Conservation (phyloP, 35 echinoderm and acorn worm genomes). For the Apostichopus californicus region DNA sequence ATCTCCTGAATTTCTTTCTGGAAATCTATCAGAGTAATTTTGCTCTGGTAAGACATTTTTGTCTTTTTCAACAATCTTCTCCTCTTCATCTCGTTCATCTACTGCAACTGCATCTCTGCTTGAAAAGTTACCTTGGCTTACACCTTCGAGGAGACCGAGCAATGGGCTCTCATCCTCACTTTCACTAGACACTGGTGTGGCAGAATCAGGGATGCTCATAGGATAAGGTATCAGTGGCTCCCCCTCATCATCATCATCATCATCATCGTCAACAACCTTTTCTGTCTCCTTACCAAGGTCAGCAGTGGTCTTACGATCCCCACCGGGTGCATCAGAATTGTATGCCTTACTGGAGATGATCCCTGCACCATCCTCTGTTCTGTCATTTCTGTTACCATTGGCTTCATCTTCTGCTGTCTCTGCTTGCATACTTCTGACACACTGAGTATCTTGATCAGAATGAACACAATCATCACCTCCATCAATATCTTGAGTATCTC, state of each 20-base stretch:
- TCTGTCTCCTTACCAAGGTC: background rate
- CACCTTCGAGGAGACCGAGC: background rate
- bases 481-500: background rate
- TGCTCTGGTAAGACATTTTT: background rate
- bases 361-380: background rate
- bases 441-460: background rate
- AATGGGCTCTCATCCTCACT: slow-evolving; percentile 17
- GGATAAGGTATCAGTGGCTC: slow-evolving; percentile 23
- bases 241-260: background rate
- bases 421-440: background rate
- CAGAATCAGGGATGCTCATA: slow-evolving; percentile 25
- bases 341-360: background rate
- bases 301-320: background rate
- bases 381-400: background rate
- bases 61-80: slow-evolving; percentile 9
- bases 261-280: background rate
- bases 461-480: background rate
- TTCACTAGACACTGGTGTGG: slow-evolving; percentile 7
- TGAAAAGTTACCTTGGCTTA: slow-evolving; percentile 7
- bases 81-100: background rate
- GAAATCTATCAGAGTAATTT: background rate
- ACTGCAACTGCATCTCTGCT: background rate
- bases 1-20: background rate
- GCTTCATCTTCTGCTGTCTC: background rate
- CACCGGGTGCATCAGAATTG: background rate